A percentile compares a stretch with the other conserved stretches of the same genome.
phyloP scores from a whole-genome alignment of 1,140 invertebrate genomes.

The Ceratina japonica region DNA sequence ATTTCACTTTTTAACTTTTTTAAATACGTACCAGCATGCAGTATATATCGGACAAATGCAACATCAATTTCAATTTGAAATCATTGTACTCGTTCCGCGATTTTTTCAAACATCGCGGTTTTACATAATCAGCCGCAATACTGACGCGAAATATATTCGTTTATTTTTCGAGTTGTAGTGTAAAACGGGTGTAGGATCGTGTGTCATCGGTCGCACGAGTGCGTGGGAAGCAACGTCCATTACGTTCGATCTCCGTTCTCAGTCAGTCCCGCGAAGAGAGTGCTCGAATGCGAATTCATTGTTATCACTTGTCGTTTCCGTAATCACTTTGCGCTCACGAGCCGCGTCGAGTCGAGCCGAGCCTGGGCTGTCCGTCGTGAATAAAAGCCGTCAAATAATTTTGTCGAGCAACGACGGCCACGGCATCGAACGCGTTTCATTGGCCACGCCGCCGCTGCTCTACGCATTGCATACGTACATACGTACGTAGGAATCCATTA shows the following conservation, averaged over 20 bases:
- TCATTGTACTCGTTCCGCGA: too few species aligned
- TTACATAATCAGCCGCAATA: too few species aligned
- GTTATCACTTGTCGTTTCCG: constrained; percentile 64
- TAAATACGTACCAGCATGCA: too few species aligned
- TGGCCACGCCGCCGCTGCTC: not conserved
- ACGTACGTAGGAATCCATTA: too few species aligned
- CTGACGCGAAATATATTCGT: too few species aligned
- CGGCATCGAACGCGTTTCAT: constrained; percentile 51
- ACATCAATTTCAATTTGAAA: too few species aligned
- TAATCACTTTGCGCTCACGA: constrained; percentile 67
- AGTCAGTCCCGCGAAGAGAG: constrained; percentile 33
- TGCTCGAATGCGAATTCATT: constrained; percentile 58
- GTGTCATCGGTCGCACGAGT: too few species aligned
- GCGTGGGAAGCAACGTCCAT: not conserved
- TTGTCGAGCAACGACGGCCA: constrained; percentile 54
- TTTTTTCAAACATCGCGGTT: too few species aligned
- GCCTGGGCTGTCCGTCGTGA: constrained; percentile 36
- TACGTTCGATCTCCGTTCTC: constrained; percentile 32
- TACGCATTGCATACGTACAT: not conserved
- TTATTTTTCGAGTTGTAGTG: too few species aligned
- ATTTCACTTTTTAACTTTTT: too few species aligned
- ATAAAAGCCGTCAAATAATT: constrained; percentile 67
- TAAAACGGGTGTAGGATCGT: too few species aligned
- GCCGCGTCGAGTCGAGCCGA: constrained; percentile 56
- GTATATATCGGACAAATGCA: too few species aligned